phyloP scores from a whole-genome alignment of 2,113 vertebrate genomes.

The Penelope pileata region DNA sequence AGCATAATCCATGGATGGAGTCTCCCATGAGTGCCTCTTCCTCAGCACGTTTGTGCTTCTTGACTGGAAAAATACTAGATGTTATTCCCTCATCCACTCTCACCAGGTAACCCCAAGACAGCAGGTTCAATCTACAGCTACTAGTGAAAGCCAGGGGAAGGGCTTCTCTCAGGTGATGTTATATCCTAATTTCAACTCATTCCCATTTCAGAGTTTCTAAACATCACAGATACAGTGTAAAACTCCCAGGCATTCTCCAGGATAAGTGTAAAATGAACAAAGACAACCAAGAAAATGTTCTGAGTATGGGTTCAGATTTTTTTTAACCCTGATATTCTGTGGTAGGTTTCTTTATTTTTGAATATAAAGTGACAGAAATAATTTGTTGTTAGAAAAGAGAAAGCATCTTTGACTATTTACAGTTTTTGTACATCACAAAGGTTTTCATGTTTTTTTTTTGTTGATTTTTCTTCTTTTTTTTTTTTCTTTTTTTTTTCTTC shows the following conservation, averaged over 20 bases:
- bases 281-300: slow-evolving; percentile 57
- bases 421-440: slow-evolving; percentile 84
- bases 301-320: slow-evolving; percentile 53
- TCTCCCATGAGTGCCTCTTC: neutral
- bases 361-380: slow-evolving; percentile 90
- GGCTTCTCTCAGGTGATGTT: neutral
- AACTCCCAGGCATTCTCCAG: slow-evolving; percentile 8
- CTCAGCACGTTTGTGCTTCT: neutral
- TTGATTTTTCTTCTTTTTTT: slow-evolving; percentile 63
- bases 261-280: slow-evolving; percentile 30
- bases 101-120: neutral
- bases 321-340: slow-evolving; percentile 83
- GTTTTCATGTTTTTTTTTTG: slow-evolving; percentile 77
- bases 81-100: neutral
- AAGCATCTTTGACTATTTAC: slow-evolving; percentile 86
- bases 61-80: neutral
- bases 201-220: neutral
- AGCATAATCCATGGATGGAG: neutral
- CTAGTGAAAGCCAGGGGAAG: neutral
- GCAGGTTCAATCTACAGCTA: neutral
- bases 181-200: neutral
- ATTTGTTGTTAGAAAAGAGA: slow-evolving; percentile 88
- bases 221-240: neutral
- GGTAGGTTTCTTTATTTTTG: slow-evolving; percentile 85
- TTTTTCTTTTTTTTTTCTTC: neutral